Conservation (phyloP, 1,140 invertebrate species). For the Caerostris extrusa region DNA sequence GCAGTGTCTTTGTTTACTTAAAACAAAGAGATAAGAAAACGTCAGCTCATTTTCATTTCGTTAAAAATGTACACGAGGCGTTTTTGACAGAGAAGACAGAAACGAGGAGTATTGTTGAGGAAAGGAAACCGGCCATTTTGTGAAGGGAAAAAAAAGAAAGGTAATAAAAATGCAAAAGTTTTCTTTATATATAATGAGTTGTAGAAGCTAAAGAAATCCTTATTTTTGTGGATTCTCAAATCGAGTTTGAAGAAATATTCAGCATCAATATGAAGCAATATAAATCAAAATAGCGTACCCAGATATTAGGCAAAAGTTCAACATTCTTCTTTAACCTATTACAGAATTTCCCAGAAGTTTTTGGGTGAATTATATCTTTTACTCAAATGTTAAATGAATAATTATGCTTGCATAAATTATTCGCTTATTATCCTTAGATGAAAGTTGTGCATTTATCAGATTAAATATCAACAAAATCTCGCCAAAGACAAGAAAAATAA, state of each 20-base stretch:
- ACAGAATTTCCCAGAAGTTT: background rate
- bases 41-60: constrained; percentile 53
- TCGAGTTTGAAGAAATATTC: background rate
- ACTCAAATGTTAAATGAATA: background rate
- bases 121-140: constrained; percentile 36
- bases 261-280: background rate
- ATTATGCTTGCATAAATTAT: background rate
- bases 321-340: background rate
- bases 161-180: constrained; percentile 48
- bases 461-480: background rate
- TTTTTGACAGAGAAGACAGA: background rate
- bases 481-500: background rate
- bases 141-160: too few species aligned
- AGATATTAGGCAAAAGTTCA: background rate
- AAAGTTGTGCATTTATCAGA: background rate
- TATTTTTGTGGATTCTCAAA: constrained; percentile 39
- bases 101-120: constrained; percentile 27
- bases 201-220: constrained; percentile 32
- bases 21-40: constrained; percentile 51
- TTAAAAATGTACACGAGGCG: background rate
- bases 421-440: background rate
- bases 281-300: background rate
- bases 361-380: background rate
- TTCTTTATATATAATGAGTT: constrained; percentile 46
- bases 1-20: background rate